phyloP scores from a whole-genome alignment of 37 sponge, comb jelly and placozoan genomes.

The Ephydatia muelleri region DNA sequence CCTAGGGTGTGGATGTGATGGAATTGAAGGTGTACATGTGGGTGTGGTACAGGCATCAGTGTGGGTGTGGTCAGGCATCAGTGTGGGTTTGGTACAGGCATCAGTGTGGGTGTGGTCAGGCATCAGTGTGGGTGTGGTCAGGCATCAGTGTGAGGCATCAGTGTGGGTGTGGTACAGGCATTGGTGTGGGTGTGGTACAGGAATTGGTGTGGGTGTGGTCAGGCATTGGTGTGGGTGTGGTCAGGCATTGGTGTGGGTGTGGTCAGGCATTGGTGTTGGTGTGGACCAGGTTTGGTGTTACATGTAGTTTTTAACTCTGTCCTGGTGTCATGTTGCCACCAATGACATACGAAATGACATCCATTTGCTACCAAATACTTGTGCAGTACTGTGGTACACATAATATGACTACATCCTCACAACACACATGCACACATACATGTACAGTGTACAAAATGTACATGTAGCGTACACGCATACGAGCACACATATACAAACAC shows the following conservation, averaged over 20 bases:
- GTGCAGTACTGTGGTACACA: too few relatives aligned
- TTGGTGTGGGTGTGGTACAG: not conserved
- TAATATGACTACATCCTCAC: not conserved
- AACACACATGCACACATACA: not conserved
- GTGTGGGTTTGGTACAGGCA: not conserved
- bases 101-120: not conserved
- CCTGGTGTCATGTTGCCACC: too few relatives aligned
- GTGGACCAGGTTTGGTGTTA: not conserved
- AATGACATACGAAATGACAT: too few relatives aligned
- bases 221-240: not conserved
- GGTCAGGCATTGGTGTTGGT: not conserved
- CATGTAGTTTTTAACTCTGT: too few relatives aligned
- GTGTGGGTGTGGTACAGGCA: not conserved
- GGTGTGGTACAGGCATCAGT: not conserved
- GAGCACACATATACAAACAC: too few relatives aligned
- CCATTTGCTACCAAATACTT: too few relatives aligned
- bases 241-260: not conserved
- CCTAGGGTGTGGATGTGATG: slow-evolving; percentile 10
- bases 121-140: not conserved
- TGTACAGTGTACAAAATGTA: not conserved
- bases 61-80: not conserved
- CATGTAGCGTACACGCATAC: too few relatives aligned
- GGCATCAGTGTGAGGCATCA: not conserved
- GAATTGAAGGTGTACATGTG: not conserved
- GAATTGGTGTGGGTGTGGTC: not conserved